Evolutionary conservation across 2,113 vertebrate species (phyloP).

Genomic region (Erpornis zantholeuca): DNA sequence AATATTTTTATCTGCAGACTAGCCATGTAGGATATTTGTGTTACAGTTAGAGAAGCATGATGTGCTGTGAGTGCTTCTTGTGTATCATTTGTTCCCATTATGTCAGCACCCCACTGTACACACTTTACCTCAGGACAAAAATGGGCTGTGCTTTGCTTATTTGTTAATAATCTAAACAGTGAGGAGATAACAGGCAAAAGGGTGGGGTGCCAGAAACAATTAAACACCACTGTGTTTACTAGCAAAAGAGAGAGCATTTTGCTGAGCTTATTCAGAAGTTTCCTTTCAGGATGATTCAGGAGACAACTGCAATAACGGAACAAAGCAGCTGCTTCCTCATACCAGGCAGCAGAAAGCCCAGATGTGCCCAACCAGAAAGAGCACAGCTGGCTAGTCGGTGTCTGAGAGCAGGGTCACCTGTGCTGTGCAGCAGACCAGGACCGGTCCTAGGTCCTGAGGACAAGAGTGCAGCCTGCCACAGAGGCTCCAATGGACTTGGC

Average conservation of each 20-base stretch:
- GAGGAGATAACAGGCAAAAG: neutral
- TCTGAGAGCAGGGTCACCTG: neutral
- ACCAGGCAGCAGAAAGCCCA: neutral
- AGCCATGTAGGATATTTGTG: neutral
- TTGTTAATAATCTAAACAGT: neutral
- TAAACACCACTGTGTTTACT: neutral
- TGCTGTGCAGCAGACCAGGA: neutral
- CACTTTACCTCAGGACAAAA: neutral
- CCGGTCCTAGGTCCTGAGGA: neutral
- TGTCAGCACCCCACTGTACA: neutral
- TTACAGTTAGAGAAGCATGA: neutral
- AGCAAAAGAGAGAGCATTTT: neutral
- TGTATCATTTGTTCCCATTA: neutral
- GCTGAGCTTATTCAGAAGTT: neutral
- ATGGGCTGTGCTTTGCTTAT: neutral
- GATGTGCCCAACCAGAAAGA: neutral
- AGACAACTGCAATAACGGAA: neutral
- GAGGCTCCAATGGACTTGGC: neutral
- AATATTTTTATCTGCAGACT: neutral
- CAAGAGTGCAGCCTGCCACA: neutral
- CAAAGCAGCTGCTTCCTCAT: neutral
- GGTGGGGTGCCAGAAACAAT: neutral
- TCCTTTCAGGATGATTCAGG: slow-evolving; percentile 13
- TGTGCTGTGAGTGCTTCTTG: neutral
- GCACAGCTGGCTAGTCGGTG: neutral